Evolutionary conservation across 2,888 invertebrate species (phyloP), one percentile per base, ranked within the genome.

Genomic region (Drosophila kambysellisi): DNA sequence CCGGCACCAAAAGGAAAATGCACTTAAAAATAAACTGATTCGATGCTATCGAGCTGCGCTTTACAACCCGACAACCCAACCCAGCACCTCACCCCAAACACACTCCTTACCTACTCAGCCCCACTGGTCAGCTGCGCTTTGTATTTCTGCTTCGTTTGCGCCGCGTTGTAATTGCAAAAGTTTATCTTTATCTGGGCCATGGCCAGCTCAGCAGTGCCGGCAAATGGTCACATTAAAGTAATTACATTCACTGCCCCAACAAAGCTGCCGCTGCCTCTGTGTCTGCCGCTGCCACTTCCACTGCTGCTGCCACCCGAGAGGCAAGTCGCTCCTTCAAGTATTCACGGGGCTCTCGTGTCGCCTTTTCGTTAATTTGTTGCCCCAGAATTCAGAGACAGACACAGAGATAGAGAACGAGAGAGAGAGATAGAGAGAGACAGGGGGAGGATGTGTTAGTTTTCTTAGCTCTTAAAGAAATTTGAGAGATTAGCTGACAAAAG

Each of bases 101-200:
- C 39, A 54, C 59, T 35, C 6, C 39, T 20, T 12, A 48, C 41
- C 33, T 17, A 32, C n/a, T n/a, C 30, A 54, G 41, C 20, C 43
- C 41, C 9, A 20, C 6, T 43, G 41, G 57, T 32, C 57, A 43
- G 66, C 46, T 67, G 52, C 56, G 78, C 82, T 78, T 82, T 76
- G 86, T 74, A 76, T 86, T 86, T 77, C 81, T 79, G 86, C 83
- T 81, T 81, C 83, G 79, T 65, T 86, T 82, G 72, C 76, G 79
- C 74, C 78, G 76, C 81, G 86, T 76, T 88, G 87, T 88, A 88
- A 88, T 89, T 88, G 88, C 88, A 89, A 88, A 88, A 88, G 87
- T 88, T 87, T 89, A 89, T 89, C 87, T 88, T 78, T 88, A 89
- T 85, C 87, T 88, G 81, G 71, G 76, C 76, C 81, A 79, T 58